Percentiles rank a stretch among this genome's conserved stretches.
Evolutionary conservation across 2,797 vertebrate species (phyloP).

Genomic region (Myiothlypis chrysogaster): DNA sequence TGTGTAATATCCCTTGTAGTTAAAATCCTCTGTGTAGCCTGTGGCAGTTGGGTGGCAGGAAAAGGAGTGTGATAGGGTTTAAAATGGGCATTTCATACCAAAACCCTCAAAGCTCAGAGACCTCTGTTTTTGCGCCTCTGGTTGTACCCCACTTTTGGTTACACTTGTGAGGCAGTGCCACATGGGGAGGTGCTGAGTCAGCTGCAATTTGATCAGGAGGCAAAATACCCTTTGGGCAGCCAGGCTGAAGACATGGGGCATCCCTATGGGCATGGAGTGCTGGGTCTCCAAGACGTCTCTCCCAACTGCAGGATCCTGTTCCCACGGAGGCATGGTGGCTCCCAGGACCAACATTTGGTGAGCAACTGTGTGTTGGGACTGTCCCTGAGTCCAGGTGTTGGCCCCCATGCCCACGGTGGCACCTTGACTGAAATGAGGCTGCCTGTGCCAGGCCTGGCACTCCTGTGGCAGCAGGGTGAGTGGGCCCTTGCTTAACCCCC

Average conservation of each 20-base stretch:
- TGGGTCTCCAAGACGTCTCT: not conserved
- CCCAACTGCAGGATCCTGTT: rapidly evolving
- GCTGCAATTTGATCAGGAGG: not conserved
- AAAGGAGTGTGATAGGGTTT: not conserved
- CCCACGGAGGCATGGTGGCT: not conserved
- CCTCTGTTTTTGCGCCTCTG: not conserved
- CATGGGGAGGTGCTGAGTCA: not conserved
- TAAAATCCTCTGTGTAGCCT: not conserved
- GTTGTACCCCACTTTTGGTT: not conserved
- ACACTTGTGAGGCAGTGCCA: rapidly evolving
- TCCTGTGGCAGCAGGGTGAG: rapidly evolving
- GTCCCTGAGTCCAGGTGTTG: not conserved
- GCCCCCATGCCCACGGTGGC: rapidly evolving
- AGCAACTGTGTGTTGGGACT: rapidly evolving
- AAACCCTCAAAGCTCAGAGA: not conserved
- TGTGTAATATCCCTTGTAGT: not conserved
- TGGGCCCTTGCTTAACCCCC: rapidly evolving
- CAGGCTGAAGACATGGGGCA: not conserved
- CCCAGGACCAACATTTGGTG: not conserved
- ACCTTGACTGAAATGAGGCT: not conserved
- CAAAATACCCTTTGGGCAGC: not conserved
- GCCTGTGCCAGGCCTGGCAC: not conserved
- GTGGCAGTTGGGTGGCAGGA: rapidly evolving
- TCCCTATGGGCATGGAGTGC: rapidly evolving
- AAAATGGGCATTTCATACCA: not conserved